Percentiles rank a stretch among this genome's conserved stretches.
Evolutionary conservation across 2,113 vertebrate species (phyloP).

Genomic region (Lates calcarifer): DNA sequence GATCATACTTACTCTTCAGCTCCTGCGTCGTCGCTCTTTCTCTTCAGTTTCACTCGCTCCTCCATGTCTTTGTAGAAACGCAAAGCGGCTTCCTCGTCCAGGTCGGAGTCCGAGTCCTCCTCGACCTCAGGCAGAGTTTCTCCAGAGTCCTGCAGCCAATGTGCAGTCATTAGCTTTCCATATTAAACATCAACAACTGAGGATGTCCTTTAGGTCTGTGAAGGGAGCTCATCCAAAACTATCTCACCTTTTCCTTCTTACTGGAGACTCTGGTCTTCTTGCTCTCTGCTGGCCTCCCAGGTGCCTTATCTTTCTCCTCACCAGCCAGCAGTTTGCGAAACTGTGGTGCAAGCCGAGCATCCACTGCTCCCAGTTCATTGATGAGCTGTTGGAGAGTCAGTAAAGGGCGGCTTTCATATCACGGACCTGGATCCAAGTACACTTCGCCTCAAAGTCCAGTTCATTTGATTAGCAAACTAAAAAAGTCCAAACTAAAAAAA

Average conservation of each 20-base stretch:
- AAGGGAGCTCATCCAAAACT: background rate
- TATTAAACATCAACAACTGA: background rate
- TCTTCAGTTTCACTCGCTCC: slow-evolving; percentile 80
- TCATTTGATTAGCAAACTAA: too few relatives aligned
- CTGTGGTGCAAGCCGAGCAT: slow-evolving; percentile 87
- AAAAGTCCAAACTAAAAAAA: too few relatives aligned
- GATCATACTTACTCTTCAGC: slow-evolving; percentile 73
- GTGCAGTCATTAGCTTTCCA: background rate
- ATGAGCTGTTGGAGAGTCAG: slow-evolving; percentile 69
- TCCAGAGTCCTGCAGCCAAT: slow-evolving; percentile 57
- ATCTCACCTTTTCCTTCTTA: slow-evolving; percentile 62
- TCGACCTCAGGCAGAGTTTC: slow-evolving; percentile 41
- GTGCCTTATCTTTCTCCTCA: slow-evolving; percentile 28
- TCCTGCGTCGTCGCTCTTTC: slow-evolving; percentile 61
- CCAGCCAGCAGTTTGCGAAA: slow-evolving; percentile 84
- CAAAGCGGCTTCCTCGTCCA: slow-evolving; percentile 88
- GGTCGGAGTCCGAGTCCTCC: slow-evolving; percentile 72
- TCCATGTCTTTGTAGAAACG: slow-evolving; percentile 85
- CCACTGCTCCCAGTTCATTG: slow-evolving; percentile 86
- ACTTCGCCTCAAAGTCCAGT: too few relatives aligned
- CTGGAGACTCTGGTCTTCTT: slow-evolving; percentile 72
- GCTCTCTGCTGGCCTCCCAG: slow-evolving; percentile 39
- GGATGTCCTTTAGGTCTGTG: background rate
- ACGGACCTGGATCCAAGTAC: too few relatives aligned
- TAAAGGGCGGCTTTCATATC: too few relatives aligned